phyloP scores from a whole-genome alignment of 2,797 vertebrate genomes.

The Chaetodon trifasciatus region DNA sequence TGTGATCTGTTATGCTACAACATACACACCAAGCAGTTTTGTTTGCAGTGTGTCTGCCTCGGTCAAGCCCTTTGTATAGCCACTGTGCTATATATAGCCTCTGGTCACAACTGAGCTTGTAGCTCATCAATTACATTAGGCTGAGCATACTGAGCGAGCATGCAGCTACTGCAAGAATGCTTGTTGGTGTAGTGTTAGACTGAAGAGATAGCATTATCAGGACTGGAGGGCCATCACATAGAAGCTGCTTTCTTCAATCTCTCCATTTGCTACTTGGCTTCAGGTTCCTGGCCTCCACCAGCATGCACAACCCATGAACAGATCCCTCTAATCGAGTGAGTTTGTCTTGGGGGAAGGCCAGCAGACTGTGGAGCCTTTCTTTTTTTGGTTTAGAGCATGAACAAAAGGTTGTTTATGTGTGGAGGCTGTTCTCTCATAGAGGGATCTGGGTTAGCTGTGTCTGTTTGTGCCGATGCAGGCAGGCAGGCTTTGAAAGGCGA shows the following conservation, averaged over 20 bases:
- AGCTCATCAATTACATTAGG: constrained; percentile 46
- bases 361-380: constrained; percentile 82
- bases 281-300: constrained; percentile 51
- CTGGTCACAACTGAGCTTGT: constrained; percentile 44
- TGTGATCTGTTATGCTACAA: constrained; percentile 47
- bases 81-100: constrained; percentile 58
- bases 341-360: constrained; percentile 89
- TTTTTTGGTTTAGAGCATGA: constrained; percentile 74
- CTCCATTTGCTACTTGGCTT: constrained; percentile 37
- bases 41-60: constrained; percentile 43
- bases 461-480: constrained; percentile 82
- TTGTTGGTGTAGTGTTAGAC: constrained; percentile 5
- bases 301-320: constrained; percentile 77
- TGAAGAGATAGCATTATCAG: constrained; percentile 40
- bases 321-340: constrained; percentile 88
- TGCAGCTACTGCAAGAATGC: constrained; percentile 15
- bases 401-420: constrained; percentile 87
- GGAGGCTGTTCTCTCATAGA: constrained; percentile 49
- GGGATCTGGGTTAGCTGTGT: constrained; percentile 47
- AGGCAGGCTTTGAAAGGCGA: constrained; percentile 74
- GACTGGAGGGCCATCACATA: constrained; percentile 35
- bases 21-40: constrained; percentile 16
- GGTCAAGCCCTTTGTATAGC: constrained; percentile 44
- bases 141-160: constrained; percentile 23
- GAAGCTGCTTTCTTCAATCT: constrained; percentile 46